phyloP scores from a whole-genome alignment of 1,140 invertebrate genomes.

The Saccostrea cuccullata region DNA sequence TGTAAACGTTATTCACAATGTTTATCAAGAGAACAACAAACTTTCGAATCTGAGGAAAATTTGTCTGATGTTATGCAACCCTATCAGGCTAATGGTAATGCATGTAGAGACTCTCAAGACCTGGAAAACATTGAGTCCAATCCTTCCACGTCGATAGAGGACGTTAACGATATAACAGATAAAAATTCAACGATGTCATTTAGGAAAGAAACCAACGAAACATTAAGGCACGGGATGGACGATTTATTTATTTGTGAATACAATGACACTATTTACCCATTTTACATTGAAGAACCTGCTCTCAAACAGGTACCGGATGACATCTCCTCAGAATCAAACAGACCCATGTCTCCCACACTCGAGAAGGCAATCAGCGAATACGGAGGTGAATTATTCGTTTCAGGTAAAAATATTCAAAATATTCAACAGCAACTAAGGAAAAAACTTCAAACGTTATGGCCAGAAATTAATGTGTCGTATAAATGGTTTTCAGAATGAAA shows the following conservation, averaged over 20 bases:
- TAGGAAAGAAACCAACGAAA: neutral
- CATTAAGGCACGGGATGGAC: neutral
- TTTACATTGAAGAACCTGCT: neutral
- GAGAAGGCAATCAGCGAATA: neutral
- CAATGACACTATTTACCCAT: neutral
- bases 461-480: too few relatives aligned
- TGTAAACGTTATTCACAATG: neutral
- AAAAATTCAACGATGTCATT: neutral
- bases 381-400: neutral
- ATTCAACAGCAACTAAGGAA: too few relatives aligned
- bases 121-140: neutral
- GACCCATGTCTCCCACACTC: neutral
- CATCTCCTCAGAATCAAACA: neutral
- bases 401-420: neutral
- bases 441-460: too few relatives aligned
- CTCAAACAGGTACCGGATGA: neutral
- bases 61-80: neutral
- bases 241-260: neutral
- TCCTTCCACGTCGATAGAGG: neutral
- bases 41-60: neutral
- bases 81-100: neutral
- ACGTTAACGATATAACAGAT: neutral
- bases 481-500: too few relatives aligned
- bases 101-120: neutral
- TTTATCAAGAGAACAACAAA: neutral